Percentiles rank a stretch among this genome's conserved stretches.
Conservation (phyloP, 2,888 invertebrate species). For the Heteropelma amictum region DNA sequence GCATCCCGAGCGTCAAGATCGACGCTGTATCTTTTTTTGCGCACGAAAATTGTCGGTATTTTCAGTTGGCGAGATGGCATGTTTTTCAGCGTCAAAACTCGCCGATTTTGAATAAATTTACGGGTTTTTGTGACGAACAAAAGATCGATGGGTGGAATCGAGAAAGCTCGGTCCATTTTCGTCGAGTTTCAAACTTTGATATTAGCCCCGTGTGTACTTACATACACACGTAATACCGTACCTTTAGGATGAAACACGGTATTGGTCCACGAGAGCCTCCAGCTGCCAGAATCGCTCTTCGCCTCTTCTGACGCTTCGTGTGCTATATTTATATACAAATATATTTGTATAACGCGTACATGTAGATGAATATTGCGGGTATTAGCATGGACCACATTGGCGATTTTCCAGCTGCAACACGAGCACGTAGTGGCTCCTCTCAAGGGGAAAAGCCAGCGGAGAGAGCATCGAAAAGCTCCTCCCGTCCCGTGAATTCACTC, state of each 20-base stretch:
- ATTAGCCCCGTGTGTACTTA: not conserved
- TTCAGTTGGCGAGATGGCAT: no score
- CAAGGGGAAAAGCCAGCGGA: conserved; percentile 45
- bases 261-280: not conserved
- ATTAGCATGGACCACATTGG: conserved; percentile 44
- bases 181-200: no score
- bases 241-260: conserved; percentile 8
- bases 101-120: no score
- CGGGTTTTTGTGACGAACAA: not conserved
- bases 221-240: not conserved
- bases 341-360: not conserved
- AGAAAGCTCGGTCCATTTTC: not conserved
- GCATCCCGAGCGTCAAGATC: not conserved
- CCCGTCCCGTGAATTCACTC: conserved; percentile 19
- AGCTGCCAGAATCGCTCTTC: not conserved
- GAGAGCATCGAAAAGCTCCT: conserved; percentile 20
- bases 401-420: conserved; percentile 48
- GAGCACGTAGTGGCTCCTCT: conserved; percentile 46
- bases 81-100: no score
- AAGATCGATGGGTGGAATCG: not conserved
- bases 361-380: conserved; percentile 3
- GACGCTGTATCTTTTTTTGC: not conserved
- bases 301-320: not conserved
- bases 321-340: not conserved
- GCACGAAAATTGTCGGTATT: no score